Percentiles rank a stretch among this genome's conserved stretches.
These are phyloP conservation scores for Anthonomus grandis DNA, from an alignment of 1,140 invertebrate genomes.

Conservation along the genomic window DNA sequence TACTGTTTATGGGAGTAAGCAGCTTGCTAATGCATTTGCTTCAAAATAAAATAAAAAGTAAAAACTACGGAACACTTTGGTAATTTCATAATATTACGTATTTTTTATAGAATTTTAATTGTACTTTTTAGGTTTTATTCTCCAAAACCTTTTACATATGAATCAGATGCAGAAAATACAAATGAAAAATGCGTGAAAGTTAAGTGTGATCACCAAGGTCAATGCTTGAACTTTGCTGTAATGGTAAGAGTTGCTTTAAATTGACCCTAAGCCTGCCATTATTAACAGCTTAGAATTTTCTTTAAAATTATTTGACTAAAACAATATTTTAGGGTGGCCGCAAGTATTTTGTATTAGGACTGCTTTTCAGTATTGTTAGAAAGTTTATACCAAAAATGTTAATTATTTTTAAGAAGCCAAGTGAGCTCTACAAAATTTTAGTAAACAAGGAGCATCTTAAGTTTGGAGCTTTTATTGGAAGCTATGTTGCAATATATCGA, in stretches of 20 bases:
- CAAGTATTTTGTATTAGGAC: conserved; percentile 36
- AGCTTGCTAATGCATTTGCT: conserved; percentile 27
- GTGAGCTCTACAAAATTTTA: conserved; percentile 7
- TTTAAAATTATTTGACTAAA: too few relatives aligned
- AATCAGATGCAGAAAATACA: not conserved
- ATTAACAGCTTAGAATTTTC: conserved; percentile 8
- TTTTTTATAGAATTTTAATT: conserved; percentile 2
- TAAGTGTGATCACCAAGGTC: conserved; percentile 7
- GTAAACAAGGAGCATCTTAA: conserved; percentile 27
- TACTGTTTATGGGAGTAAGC: conserved; percentile 31
- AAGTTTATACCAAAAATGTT: conserved; percentile 20
- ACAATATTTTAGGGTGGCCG: conserved; percentile 30
- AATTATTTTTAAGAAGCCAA: conserved; percentile 15
- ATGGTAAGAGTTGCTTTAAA: conserved; percentile 2
- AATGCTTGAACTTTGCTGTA: not conserved
- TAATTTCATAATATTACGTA: conserved; percentile 6
- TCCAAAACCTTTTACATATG: conserved; percentile 1
- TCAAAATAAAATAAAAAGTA: conserved; percentile 14
- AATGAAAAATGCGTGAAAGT: not conserved
- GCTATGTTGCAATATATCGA: conserved; percentile 31
- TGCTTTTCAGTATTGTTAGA: conserved; percentile 25
- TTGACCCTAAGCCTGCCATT: not conserved
- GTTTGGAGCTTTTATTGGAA: conserved; percentile 32
- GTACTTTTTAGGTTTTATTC: conserved; percentile 23
- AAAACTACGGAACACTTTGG: conserved; percentile 27